Percentiles rank a stretch among this genome's conserved stretches.
Evolutionary conservation across 2,888 invertebrate species (phyloP).

Genomic region (Drosophila cognata): DNA sequence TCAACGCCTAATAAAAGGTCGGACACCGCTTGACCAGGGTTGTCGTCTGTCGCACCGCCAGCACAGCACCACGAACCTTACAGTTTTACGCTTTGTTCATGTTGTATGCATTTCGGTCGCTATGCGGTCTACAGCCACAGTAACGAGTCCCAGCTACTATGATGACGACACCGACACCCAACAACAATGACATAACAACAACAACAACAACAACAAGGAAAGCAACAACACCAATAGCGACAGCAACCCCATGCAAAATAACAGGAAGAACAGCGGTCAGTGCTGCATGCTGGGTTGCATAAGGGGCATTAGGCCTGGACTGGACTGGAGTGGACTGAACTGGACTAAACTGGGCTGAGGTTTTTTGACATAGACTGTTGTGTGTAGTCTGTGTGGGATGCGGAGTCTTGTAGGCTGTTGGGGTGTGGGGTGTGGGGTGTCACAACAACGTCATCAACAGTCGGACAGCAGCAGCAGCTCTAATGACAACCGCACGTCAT

Average conservation of each 20-base stretch:
- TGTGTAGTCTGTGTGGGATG: constrained; percentile 1
- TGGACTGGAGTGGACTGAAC: not conserved
- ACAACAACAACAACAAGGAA: constrained; percentile 19
- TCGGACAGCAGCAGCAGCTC: constrained; percentile 55
- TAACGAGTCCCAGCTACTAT: constrained; percentile 22
- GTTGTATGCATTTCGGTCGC: constrained; percentile 73
- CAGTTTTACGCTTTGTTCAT: constrained; percentile 53
- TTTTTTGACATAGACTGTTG: not conserved
- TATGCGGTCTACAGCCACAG: constrained; percentile 56
- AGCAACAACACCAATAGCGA: constrained; percentile 1
- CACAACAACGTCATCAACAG: constrained; percentile 67
- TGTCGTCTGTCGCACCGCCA: constrained; percentile 18
- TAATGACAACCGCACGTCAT: constrained; percentile 80
- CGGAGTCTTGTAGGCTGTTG: not conserved
- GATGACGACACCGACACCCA: constrained; percentile 42
- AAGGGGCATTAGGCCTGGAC: constrained; percentile 31
- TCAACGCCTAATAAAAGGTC: constrained; percentile 57
- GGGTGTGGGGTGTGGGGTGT: not conserved
- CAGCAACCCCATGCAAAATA: constrained; percentile 50
- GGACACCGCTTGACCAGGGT: constrained; percentile 38
- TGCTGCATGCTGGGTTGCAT: constrained; percentile 18
- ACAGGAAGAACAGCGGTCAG: constrained; percentile 54
- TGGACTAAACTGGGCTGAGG: not conserved
- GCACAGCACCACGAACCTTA: constrained; percentile 15
- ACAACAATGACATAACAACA: constrained; percentile 7